Evolutionary conservation across 2,888 invertebrate genomes (phyloP), one percentile per base, ranked within the genome.

Genomic region (Ochropacha duplaris): DNA sequence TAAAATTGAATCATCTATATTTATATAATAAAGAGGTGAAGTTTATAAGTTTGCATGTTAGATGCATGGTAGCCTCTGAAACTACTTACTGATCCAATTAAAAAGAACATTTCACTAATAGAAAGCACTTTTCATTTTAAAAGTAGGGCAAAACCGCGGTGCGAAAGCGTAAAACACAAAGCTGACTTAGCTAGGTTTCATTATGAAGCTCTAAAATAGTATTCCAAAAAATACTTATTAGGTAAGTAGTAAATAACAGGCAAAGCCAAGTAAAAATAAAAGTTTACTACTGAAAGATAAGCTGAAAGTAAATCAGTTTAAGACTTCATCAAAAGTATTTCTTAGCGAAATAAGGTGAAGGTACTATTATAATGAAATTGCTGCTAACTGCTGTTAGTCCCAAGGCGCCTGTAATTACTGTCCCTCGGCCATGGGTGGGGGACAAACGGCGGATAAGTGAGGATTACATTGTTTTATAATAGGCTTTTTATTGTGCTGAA

Each of bases 401-500:
- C 72, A 78, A 81, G 83, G 81, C 79, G 81, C 68, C 67, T 69
- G 72, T 81, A 78, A 84, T 82, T 81, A 82, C 65, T 64, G 62
- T 59, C 66, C 61, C 60, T 55, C 56, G 55, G 57, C 64, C 61
- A 57, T 61, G 6, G 9, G 19, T 9, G 44, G 9, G 19, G 57
- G 57, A 49, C 22, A 56, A 57, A 56, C 52, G 55, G 57, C 62
- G 70, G 76, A 68, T 64, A 59, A 61, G 60, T 58, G 65, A 68
- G 61, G 71, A 69, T 69, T 70, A 67, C 75, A 72, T 78, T 76
- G 79, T 79, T 72, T 60, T 66, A 63, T 83, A 81, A 81, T 85
- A 78, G 76, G 78, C 66, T 78, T 83, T 82, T 83, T 78, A 84
- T 74, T 74, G 84, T 74, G 73, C 74, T 69, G 3, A 49, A 31